Conservation (phyloP, 2,888 invertebrate species). For the Noctua janthina region DNA sequence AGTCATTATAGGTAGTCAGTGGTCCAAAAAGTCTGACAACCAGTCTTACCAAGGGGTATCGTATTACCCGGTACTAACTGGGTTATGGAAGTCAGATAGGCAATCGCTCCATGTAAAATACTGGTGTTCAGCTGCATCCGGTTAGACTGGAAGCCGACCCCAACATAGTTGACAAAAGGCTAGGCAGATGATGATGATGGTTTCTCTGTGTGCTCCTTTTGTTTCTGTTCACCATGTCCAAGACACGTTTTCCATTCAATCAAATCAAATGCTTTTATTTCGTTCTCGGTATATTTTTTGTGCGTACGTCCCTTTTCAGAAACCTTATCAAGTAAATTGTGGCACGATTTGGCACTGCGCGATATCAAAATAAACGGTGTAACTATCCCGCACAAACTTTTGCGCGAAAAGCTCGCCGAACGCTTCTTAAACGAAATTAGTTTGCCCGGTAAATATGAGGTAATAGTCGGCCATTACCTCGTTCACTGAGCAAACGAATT, state of each 20-base stretch:
- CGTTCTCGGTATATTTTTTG: neutral
- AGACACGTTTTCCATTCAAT: neutral
- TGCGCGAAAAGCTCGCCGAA: conserved; percentile 33
- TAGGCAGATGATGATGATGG: too few relatives aligned
- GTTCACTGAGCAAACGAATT: conserved; percentile 54
- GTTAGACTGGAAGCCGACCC: too few relatives aligned
- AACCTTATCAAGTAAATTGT: conserved; percentile 8
- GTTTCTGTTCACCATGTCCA: neutral
- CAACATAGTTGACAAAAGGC: too few relatives aligned
- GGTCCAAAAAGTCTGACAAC: too few relatives aligned
- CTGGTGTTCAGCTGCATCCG: too few relatives aligned
- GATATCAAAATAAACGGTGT: conserved; percentile 36
- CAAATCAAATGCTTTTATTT: neutral
- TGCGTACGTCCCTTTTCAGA: neutral
- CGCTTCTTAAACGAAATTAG: conserved; percentile 56
- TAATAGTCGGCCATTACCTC: conserved; percentile 53
- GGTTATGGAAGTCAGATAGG: too few relatives aligned
- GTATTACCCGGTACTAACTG: too few relatives aligned
- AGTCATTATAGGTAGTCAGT: too few relatives aligned
- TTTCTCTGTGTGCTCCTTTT: neutral
- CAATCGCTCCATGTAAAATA: too few relatives aligned
- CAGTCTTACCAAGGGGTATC: too few relatives aligned
- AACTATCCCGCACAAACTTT: conserved; percentile 33
- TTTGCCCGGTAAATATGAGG: conserved; percentile 53
- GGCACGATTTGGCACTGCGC: conserved; percentile 4